Conservation (phyloP, 2,113 vertebrate species). For the Thymallus thymallus region DNA sequence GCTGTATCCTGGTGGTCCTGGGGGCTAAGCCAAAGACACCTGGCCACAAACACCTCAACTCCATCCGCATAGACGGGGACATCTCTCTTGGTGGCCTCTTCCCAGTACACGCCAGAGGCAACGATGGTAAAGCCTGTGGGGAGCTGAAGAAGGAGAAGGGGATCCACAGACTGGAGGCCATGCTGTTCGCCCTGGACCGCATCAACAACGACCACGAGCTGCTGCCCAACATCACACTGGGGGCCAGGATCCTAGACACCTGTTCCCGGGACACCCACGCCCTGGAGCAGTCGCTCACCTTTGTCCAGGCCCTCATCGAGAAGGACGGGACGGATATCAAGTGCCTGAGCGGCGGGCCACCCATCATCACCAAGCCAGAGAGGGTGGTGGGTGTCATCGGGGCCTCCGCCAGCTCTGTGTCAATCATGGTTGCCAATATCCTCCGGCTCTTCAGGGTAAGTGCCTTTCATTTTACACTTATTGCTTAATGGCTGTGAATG, state of each 20-base stretch:
- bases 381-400: slow-evolving; percentile 92
- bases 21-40: slow-evolving; percentile 85
- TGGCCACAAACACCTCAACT: slow-evolving; percentile 91
- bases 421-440: slow-evolving; percentile 98
- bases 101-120: slow-evolving; percentile 86
- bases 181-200: slow-evolving; percentile 93
- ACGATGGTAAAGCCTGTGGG: slow-evolving; percentile 89
- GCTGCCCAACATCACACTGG: slow-evolving; percentile 94
- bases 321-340: slow-evolving; percentile 94
- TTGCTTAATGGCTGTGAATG: not conserved
- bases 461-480: not conserved
- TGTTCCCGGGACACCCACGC: slow-evolving; percentile 95
- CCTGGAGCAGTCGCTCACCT: slow-evolving; percentile 94
- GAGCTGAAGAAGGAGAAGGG: slow-evolving; percentile 97
- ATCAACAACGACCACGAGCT: slow-evolving; percentile 95
- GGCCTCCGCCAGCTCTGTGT: slow-evolving; percentile 92
- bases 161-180: slow-evolving; percentile 93
- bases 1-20: slow-evolving; percentile 67
- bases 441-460: slow-evolving; percentile 95
- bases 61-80: slow-evolving; percentile 95
- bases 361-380: slow-evolving; percentile 94
- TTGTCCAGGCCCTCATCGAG: slow-evolving; percentile 94
- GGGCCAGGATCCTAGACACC: slow-evolving; percentile 92
- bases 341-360: slow-evolving; percentile 87
- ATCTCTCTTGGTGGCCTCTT: slow-evolving; percentile 93